Conservation (phyloP, 1,140 invertebrate genomes). For the Centruroides vittatus region DNA sequence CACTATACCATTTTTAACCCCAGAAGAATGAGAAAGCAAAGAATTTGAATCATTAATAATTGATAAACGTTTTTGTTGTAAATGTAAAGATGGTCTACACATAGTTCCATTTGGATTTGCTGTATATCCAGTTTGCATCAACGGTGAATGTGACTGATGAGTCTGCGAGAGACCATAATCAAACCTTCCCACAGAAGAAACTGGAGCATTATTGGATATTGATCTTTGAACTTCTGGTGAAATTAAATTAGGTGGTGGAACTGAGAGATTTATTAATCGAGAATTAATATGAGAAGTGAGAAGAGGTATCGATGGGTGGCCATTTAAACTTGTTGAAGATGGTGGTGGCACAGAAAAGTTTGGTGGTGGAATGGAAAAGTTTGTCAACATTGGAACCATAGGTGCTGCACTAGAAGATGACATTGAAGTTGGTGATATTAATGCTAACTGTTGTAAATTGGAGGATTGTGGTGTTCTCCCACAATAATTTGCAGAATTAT, state of each 20-base stretch:
- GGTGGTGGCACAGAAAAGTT: slow-evolving; percentile 17
- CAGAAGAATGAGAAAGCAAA: too few species aligned
- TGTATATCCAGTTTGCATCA: too few species aligned
- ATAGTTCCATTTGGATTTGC: too few species aligned
- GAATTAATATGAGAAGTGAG: slow-evolving; percentile 8
- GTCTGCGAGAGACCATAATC: too few species aligned
- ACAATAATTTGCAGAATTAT: slow-evolving; percentile 6
- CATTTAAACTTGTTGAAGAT: slow-evolving; percentile 6
- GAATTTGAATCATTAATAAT: too few species aligned
- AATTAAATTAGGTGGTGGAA: slow-evolving; percentile 17
- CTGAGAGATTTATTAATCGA: slow-evolving; percentile 14
- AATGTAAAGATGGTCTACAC: too few species aligned
- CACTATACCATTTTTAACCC: too few species aligned
- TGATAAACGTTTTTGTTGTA: too few species aligned
- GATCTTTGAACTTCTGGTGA: neutral
- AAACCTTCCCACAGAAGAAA: too few species aligned
- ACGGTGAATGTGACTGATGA: too few species aligned
- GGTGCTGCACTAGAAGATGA: slow-evolving; percentile 5
- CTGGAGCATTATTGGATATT: too few species aligned
- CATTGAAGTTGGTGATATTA: slow-evolving; percentile 5
- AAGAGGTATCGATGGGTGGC: slow-evolving; percentile 2
- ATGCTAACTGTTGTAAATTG: neutral
- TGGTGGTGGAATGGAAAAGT: slow-evolving; percentile 14
- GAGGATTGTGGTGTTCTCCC: slow-evolving; percentile 2
- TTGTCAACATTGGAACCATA: slow-evolving; percentile 10